Conservation (phyloP, 2,888 invertebrate species). For the Eupithecia insigniata region DNA sequence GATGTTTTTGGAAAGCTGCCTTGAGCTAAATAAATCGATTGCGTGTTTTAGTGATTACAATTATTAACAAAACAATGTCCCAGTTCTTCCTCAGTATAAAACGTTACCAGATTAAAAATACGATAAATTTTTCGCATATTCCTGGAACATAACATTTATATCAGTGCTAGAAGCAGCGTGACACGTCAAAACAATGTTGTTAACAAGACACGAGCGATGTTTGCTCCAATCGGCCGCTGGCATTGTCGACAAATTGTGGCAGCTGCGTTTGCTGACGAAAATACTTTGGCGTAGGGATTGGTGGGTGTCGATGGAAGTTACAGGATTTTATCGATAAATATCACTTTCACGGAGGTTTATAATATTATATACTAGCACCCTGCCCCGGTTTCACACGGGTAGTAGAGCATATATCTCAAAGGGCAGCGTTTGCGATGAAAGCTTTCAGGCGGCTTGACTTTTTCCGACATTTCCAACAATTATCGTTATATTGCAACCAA, state of each 20-base stretch:
- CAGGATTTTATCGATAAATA: constrained; percentile 12
- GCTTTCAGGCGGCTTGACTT: too few relatives aligned
- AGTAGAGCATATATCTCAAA: too few relatives aligned
- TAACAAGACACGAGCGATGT: constrained; percentile 69
- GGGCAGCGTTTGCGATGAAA: too few relatives aligned
- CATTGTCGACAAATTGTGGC: constrained; percentile 70
- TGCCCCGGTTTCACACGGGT: too few relatives aligned
- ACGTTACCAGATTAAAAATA: background rate
- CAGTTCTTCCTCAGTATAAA: background rate
- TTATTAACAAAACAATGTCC: background rate
- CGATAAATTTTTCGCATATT: constrained; percentile 49
- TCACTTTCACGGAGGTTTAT: too few relatives aligned
- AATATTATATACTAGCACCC: too few relatives aligned
- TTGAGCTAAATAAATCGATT: too few relatives aligned
- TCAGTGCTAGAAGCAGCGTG: constrained; percentile 57
- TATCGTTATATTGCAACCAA: too few relatives aligned
- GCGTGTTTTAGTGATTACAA: too few relatives aligned
- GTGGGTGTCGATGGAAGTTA: constrained; percentile 34
- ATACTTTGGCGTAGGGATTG: constrained; percentile 63
- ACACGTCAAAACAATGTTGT: constrained; percentile 81
- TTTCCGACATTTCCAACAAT: too few relatives aligned
- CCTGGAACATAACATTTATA: constrained; percentile 30
- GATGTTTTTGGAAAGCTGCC: too few relatives aligned
- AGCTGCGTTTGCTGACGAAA: constrained; percentile 76
- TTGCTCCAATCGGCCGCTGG: constrained; percentile 56